A percentile compares a stretch with the other conserved stretches of the same genome.
These are phyloP conservation scores for Ametastegia equiseti DNA, from an alignment of 2,888 invertebrate species.

Conservation along the genomic window DNA sequence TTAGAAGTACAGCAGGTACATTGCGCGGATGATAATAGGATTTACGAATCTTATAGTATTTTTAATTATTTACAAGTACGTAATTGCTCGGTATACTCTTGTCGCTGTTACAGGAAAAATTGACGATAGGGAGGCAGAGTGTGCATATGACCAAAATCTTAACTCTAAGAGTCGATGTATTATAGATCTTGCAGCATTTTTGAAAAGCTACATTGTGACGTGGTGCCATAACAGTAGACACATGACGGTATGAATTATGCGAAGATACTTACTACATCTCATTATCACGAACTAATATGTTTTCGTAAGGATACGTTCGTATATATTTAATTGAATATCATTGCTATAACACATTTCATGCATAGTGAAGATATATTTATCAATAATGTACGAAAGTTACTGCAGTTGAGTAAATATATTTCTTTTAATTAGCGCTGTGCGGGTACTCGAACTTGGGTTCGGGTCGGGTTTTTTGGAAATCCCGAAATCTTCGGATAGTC, in stretches of 20 bases:
- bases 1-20: too few relatives aligned
- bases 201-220: not conserved
- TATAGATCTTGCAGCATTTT: constrained; percentile 24
- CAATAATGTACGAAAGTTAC: too few relatives aligned
- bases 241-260: not conserved
- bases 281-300: not conserved
- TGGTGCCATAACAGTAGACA: constrained; percentile 12
- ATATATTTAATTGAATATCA: not conserved
- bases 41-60: too few relatives aligned
- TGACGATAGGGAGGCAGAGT: not conserved
- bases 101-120: not conserved
- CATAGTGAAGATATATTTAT: not conserved
- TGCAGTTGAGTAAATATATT: too few relatives aligned
- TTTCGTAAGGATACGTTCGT: not conserved
- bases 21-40: too few relatives aligned
- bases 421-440: too few relatives aligned
- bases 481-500: too few relatives aligned
- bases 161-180: constrained; percentile 18
- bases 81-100: not conserved
- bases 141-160: not conserved
- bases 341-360: constrained; percentile 20
- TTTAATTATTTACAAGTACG: too few relatives aligned
- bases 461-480: too few relatives aligned
- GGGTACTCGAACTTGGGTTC: too few relatives aligned
- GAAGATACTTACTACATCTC: not conserved